Evolutionary conservation across 2,888 invertebrate species (phyloP), one percentile per base, ranked within the genome.

Genomic region (Calliscelio sp.): DNA sequence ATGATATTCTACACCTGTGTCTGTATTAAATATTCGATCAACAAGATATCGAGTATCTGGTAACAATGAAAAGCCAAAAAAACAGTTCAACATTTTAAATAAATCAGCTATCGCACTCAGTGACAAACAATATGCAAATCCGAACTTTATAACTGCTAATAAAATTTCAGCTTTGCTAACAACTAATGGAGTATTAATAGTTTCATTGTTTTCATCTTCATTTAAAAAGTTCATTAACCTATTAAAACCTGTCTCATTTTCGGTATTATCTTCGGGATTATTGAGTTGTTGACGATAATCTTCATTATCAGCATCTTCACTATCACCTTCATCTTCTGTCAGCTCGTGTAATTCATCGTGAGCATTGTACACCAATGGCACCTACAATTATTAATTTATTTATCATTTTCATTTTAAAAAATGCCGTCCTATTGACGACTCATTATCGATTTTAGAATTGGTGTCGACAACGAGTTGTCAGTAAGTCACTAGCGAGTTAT

Each of bases 81-180:
- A 53, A n/a, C 25, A 53, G 16, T 53, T 53, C 8, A 53, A 25
- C 53, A 53, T 53, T 53, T 53, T 53, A 16, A 53, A 53, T 11
- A 53, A 16, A 53, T 53, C 53, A 18, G 53, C 53, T 53, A 53
- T 53, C 0, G 53, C 53, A 25, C 11, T 25, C n/a, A 22, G 53
- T n/a, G 53, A 25, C 11, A 53, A 53, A 25, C 25, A 53, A 53
- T 25, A 53, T 14, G 25, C 22, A 14, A 53, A 53, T 8, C 25
- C 14, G 11, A 22, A 53, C n/a, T 53, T 53, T n/a, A 53, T 8
- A n/a, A 53, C 53, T n/a, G 53, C 53, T 25, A 53, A 14, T 25
- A 53, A 25, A 53, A 53, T 25, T 53, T 53, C 53, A 53, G 25
- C 53, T 53, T 2, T 25, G n/a, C n/a, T 53, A 2, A 53, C 25